A percentile compares a stretch with the other conserved stretches of the same genome.
Evolutionary conservation across 2,113 vertebrate genomes (phyloP).

Genomic region (Anas platyrhynchos): DNA sequence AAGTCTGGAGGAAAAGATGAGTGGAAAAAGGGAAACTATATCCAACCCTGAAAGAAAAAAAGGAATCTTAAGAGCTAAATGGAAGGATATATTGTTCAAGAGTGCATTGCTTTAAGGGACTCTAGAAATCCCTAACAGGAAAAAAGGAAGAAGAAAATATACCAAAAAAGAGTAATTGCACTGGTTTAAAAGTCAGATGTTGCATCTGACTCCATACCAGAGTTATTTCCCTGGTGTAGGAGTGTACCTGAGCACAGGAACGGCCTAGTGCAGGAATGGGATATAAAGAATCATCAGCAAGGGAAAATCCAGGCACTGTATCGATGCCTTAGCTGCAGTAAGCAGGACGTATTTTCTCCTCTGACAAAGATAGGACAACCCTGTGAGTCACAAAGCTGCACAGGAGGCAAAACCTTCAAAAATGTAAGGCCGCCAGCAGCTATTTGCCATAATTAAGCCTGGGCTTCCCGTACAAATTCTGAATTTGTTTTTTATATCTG

Average conservation of each 20-base stretch:
- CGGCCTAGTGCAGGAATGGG: background rate
- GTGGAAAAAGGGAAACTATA: background rate
- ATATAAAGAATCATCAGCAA: background rate
- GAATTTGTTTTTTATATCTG: background rate
- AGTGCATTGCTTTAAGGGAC: background rate
- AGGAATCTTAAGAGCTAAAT: background rate
- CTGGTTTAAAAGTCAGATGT: background rate
- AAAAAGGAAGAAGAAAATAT: background rate
- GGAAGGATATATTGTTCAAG: background rate
- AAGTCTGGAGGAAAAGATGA: background rate
- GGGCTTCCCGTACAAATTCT: background rate
- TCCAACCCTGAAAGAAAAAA: background rate
- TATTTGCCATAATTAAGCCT: background rate
- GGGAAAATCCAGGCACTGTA: background rate
- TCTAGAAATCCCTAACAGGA: background rate
- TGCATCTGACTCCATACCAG: background rate
- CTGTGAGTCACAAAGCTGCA: background rate
- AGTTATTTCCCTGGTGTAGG: background rate
- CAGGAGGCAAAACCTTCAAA: background rate
- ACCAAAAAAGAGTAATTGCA: background rate
- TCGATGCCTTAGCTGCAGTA: background rate
- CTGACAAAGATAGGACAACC: background rate
- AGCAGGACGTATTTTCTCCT: background rate
- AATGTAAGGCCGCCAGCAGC: conserved; percentile 12
- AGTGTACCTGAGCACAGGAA: background rate